phyloP scores from a whole-genome alignment of 2,888 invertebrate species.

The Chrysodeixis includens region DNA sequence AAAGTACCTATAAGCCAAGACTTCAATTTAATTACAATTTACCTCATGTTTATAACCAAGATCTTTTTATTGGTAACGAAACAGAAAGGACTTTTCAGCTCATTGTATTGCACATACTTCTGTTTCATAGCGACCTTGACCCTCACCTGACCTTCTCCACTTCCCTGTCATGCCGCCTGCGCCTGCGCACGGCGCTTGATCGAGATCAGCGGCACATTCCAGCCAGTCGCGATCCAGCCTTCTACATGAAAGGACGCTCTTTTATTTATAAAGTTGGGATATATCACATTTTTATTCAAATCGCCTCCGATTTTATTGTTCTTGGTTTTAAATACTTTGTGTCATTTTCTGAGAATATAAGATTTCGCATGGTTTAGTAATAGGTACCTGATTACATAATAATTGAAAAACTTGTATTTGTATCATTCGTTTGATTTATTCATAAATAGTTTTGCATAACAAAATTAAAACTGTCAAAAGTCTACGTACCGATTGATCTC shows the following conservation, averaged over 20 bases:
- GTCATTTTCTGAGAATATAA: too few species aligned
- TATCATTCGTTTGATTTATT: too few species aligned
- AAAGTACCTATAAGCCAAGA: too few species aligned
- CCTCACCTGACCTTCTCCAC: slow-evolving; percentile 11
- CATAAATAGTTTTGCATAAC: too few species aligned
- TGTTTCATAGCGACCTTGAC: not conserved
- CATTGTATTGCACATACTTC: too few species aligned
- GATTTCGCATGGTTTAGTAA: too few species aligned
- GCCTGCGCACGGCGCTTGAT: slow-evolving; percentile 40
- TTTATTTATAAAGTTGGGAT: slow-evolving; percentile 48
- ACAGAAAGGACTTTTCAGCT: not conserved
- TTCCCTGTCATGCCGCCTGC: slow-evolving; percentile 12
- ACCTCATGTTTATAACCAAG: not conserved
- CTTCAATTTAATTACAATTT: not conserved
- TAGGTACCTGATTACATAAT: too few species aligned
- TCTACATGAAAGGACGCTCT: slow-evolving; percentile 37
- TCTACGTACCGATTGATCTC: not conserved
- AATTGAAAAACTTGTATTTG: too few species aligned
- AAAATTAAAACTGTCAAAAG: too few species aligned
- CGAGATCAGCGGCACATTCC: slow-evolving; percentile 52
- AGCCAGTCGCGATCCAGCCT: slow-evolving; percentile 41
- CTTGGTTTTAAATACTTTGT: too few species aligned
- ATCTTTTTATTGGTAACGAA: not conserved
- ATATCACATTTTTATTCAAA: slow-evolving; percentile 41
- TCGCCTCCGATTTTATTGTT: not conserved